Evolutionary conservation across 2,888 invertebrate species (phyloP), one percentile per base, ranked within the genome.

Genomic region (Leptothorax acervorum): DNA sequence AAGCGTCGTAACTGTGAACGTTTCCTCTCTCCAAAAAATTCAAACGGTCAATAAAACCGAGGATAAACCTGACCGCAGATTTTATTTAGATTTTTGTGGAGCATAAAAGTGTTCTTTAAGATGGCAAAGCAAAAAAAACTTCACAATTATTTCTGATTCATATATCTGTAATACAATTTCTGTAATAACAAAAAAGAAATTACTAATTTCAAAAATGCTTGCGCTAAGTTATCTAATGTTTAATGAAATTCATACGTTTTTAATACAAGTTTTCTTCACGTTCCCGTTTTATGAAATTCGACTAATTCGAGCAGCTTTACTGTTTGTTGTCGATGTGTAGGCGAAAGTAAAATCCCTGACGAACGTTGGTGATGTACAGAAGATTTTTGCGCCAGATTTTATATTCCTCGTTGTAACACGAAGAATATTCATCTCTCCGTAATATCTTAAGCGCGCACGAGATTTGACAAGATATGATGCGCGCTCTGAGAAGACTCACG

Each of bases 321-420:
- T 1, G 5, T 31, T 70, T 11, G 48, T 23, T 28, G 39, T 53
- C 28, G 18, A 35, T 6, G 35, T 57, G 12, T 23, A 28, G 45
- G 12, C 28, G 12, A n/a, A 73, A 71, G 15, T 70, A 55, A 79
- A 79, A 79, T 39, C 39, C 18, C 15, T 39, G 60, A 55, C 2
- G 66, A 71, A 60, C n/a, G n/a, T 39, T 1, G 11, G 31, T 35
- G 31, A 15, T 57, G 8, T 60, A 48, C 23, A 12, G 18, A 73
- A 51, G 51, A 73, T 73, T 60, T 60, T 60, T 18, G n/a, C 23
- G 60, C 35, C 18, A 12, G 39, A 81, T 81, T 81, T 81, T n/a
- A 78, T 60, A 45, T 5, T 1, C 11, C 9, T 18, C 31, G 12
- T 12, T 48, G 48, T 71, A 60, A 79, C 23, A n/a, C n/a, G 48